A percentile compares a stretch with the other conserved stretches of the same genome.
These are phyloP conservation scores for Drosophila nikananu DNA, from an alignment of 1,140 invertebrate genomes.

Conservation along the genomic window DNA sequence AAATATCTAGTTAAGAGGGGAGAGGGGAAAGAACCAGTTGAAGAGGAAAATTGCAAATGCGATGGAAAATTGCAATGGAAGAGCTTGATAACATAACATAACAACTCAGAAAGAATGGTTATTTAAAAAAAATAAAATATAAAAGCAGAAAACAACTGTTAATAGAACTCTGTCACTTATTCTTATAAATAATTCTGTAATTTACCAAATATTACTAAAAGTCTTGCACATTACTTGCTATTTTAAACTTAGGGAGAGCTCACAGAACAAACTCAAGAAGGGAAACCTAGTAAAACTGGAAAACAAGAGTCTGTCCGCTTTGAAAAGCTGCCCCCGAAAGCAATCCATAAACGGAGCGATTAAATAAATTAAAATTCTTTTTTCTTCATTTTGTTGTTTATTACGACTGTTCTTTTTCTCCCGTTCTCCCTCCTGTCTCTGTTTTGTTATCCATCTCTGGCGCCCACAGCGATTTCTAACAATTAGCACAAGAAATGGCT, in stretches of 20 bases:
- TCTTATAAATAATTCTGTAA: background rate
- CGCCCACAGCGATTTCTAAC: slow-evolving; percentile 58
- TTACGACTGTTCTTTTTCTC: slow-evolving; percentile 15
- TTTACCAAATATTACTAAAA: background rate
- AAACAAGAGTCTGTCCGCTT: slow-evolving; percentile 26
- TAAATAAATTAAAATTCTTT: slow-evolving; percentile 60
- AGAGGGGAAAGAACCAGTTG: background rate
- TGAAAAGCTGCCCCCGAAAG: slow-evolving; percentile 50
- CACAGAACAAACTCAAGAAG: slow-evolving; percentile 9
- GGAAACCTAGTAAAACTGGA: slow-evolving; percentile 20
- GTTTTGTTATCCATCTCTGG: background rate
- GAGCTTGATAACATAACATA: slow-evolving; percentile 33
- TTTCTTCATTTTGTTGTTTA: slow-evolving; percentile 38
- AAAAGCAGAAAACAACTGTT: background rate
- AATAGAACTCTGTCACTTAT: background rate
- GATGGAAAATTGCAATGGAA: slow-evolving; percentile 12
- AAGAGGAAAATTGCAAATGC: slow-evolving; percentile 14
- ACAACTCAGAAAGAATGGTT: background rate
- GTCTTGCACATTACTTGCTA: background rate
- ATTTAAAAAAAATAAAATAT: background rate
- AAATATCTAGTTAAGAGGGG: slow-evolving; percentile 11
- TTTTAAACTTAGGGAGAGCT: background rate
- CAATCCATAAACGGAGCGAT: slow-evolving; percentile 71
- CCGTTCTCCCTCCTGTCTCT: slow-evolving; percentile 5
- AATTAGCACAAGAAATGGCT: slow-evolving; percentile 71